These are phyloP conservation scores for Anser brachyrhynchus DNA, from an alignment of 2,113 vertebrate species.

Conservation along the genomic window DNA sequence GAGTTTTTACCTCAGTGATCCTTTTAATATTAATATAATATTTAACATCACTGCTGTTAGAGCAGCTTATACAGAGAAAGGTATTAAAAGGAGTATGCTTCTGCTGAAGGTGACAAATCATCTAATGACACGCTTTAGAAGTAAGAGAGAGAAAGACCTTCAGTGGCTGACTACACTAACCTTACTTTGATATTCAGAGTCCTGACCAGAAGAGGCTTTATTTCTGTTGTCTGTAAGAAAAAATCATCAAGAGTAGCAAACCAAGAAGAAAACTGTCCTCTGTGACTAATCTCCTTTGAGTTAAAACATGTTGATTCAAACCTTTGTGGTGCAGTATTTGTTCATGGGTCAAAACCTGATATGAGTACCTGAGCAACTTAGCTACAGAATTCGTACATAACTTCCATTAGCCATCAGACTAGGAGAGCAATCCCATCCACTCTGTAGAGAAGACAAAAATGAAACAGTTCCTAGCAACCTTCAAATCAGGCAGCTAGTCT, in stretches of 20 bases:
- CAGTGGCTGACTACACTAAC: not conserved
- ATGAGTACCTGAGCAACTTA: not conserved
- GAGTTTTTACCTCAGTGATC: not conserved
- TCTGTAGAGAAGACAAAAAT: not conserved
- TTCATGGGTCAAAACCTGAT: not conserved
- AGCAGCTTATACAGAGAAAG: not conserved
- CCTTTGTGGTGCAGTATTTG: not conserved
- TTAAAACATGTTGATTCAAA: slow-evolving; percentile 3
- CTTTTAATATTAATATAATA: not conserved
- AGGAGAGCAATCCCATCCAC: not conserved
- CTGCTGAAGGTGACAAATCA: not conserved
- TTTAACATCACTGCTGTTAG: not conserved
- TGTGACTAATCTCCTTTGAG: slow-evolving; percentile 13
- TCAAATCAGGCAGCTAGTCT: not conserved
- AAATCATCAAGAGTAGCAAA: not conserved
- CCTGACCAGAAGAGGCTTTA: not conserved
- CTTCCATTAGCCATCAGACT: not conserved
- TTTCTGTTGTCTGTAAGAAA: not conserved
- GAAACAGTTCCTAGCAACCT: not conserved
- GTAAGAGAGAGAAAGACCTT: not conserved
- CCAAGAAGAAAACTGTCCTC: not conserved
- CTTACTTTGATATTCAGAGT: not conserved
- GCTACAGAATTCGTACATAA: not conserved
- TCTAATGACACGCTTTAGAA: not conserved
- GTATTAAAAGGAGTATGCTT: not conserved